Base-by-base conservation (phyloP, 37 sponge, comb jelly and placozoan genomes). In the Diacarnus erythraeanus region DNA sequence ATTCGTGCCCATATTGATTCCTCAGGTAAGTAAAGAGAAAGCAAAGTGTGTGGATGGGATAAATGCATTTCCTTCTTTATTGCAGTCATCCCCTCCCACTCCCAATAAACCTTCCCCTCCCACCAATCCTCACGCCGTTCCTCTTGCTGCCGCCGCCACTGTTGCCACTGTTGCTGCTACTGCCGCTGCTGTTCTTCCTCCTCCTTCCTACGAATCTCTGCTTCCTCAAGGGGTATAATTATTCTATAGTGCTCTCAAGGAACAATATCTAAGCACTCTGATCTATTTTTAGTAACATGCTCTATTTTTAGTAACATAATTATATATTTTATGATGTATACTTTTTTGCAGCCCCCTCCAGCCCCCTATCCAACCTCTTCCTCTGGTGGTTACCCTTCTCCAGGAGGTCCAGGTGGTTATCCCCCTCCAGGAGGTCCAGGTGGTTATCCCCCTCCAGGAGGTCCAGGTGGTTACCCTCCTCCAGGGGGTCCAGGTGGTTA, bases 1-100 rank as follows among this genome's bases (percentile, higher is more conserved):
- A 21, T 89, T 78, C 59, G 15, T 72, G 25, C 79, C 79, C 25
- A 78, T 17, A 30, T 25, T 78, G 8, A 30, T 57, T 31, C 2
- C 21, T 12, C 17, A 72, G 38, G 86, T 85, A 35, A 69, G 84
- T 70, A n/a, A 2, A 26, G 15, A 77, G n/a, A 12, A 15, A 26
- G 4, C 4, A n/a, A 60, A 6, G 61, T 60, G 22, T 60, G 61
- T 60, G 23, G 9, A 17, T 47, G 51, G 6, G 51, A 47, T 47
- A 47, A 47, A 12, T 47, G 10, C 51, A 6, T 12, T 47, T 47
- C 51, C 51, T 47, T 47, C 12, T 15, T 47, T 47, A 47, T 12
- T 15, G 51, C 10, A n/a, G n/a, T n/a, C n/a, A n/a, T n/a, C n/a
- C n/a, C n/a, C n/a, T n/a, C n/a, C n/a, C n/a, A n/a, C n/a, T n/a